Evolutionary conservation across 2,888 invertebrate genomes (phyloP), one percentile per base, ranked within the genome.

Genomic region (Cacoxenus indagator): DNA sequence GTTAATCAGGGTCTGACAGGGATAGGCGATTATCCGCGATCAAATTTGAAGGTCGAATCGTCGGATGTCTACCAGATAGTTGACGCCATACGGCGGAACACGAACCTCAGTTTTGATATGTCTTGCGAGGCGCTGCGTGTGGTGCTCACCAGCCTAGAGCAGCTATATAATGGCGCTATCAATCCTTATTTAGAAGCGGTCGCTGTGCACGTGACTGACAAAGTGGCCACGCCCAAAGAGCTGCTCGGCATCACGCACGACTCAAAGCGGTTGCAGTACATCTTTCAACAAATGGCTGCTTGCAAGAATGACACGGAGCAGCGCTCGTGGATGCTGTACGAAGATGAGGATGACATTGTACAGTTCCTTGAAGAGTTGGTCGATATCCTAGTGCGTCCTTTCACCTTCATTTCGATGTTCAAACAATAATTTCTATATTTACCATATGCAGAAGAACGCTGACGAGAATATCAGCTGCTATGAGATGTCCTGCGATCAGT

Each of bases 291-390:
- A 73, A 88, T 98, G 74, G 94, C 95, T 1, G 94, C 93, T 72
- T 96, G 96, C 75, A 97, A 97, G 76, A 96, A 97, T 84, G 98
- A 98, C 86, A 95, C 96, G 0, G 97, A 98, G 84, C 98, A 98
- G 84, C 90, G 98, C 69, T 96, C 96, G 77, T 98, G 98, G 98
- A 95, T 96, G 87, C 89, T 98, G 31, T 95, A 97, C 85, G 97
- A 98, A 85, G 98, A 98, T 86, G 97, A 97, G 76, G 92, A 92
- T 70, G 93, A 95, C 76, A 97, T 98, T 83, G 92, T 93, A 70
- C 94, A 95, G 71, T 95, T 96, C 86, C 90, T 98, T 68, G 91
- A 92, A 67, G 95, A 95, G 86, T 90, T 95, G 26, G 94, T 94
- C 64, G 94, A 94, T 73, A 95, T 96, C 83, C 90, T 96, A 91